A percentile compares a stretch with the other conserved stretches of the same genome.
Evolutionary conservation across 2,797 vertebrate genomes (phyloP).

Genomic region (Myotis findleyi): DNA sequence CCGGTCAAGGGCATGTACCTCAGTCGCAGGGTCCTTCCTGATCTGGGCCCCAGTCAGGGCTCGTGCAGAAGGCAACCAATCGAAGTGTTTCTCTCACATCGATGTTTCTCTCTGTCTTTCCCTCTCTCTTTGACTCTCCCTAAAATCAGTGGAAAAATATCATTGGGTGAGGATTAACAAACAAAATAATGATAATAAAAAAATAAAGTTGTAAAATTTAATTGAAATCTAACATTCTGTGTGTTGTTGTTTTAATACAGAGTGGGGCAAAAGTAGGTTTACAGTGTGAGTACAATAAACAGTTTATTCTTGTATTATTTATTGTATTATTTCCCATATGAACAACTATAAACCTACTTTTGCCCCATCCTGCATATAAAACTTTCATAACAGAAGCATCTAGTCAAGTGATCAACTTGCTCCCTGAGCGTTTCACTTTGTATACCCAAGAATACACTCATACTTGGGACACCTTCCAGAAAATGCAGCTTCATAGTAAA

Average conservation of each 20-base stretch:
- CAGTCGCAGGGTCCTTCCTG: no score
- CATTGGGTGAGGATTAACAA: no score
- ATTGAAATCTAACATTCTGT: neutral
- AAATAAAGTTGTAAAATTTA: slow-evolving; percentile 11
- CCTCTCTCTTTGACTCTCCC: no score
- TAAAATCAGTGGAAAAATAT: no score
- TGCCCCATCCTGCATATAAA: neutral
- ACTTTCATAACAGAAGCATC: neutral
- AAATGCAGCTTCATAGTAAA: neutral
- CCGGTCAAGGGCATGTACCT: no score
- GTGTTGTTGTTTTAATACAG: neutral
- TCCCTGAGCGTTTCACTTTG: neutral
- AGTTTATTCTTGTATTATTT: neutral
- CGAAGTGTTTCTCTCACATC: no score
- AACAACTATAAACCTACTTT: neutral
- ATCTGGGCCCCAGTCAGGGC: no score
- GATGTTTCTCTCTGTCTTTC: no score
- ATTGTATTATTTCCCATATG: neutral
- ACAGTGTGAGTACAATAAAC: neutral
- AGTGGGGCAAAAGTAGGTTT: neutral
- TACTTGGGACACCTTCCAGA: neutral
- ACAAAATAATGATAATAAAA: no score
- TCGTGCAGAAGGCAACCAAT: no score
- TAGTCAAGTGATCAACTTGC: neutral
- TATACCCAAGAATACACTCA: neutral